Percentiles rank a stretch among this genome's conserved stretches.
Evolutionary conservation across 2,797 vertebrate genomes (phyloP).

Genomic region (Ctenochaetus hawaiiensis): DNA sequence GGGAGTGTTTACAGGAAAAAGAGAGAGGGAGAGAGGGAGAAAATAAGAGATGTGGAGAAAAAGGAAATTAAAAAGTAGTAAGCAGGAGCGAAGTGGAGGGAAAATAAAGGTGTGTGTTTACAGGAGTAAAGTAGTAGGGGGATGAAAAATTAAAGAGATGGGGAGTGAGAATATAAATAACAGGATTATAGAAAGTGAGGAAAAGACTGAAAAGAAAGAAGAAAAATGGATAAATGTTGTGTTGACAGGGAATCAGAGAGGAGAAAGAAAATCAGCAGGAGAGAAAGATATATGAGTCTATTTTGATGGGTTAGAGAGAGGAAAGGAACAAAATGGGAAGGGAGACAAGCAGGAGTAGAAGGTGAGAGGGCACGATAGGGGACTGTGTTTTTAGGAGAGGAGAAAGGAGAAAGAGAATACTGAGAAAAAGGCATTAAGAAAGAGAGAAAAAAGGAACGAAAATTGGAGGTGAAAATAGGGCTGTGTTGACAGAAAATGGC

Average conservation of each 20-base stretch:
- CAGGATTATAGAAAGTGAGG: conserved; percentile 2
- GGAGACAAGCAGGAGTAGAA: conserved; percentile 5
- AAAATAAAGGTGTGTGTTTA: conserved; percentile 38
- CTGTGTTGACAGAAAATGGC: conserved; percentile 46
- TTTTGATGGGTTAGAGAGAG: conserved; percentile 30
- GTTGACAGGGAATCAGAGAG: conserved; percentile 14
- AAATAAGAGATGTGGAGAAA: conserved; percentile 19
- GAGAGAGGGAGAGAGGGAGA: conserved; percentile 35
- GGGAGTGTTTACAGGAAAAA: conserved; percentile 73
- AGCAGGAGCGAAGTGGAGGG: conserved; percentile 31
- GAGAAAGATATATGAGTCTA: conserved; percentile 30
- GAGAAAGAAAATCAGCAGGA: conserved; percentile 21
- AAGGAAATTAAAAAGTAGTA: conserved; percentile 68
- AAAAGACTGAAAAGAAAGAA: conserved; percentile 4
- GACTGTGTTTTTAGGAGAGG: conserved; percentile 32
- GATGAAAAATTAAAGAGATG: conserved; percentile 20
- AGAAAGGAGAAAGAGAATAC: conserved; percentile 11
- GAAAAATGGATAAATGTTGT: conserved; percentile 9
- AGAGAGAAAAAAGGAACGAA: conserved; percentile 19
- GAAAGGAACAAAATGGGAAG: conserved; percentile 35
- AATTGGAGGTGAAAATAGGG: conserved; percentile 54
- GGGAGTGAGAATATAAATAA: conserved; percentile 15
- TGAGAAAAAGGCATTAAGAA: conserved; percentile 39
- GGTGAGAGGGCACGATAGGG: conserved; percentile 15
- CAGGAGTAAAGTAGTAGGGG: background rate